phyloP scores from a whole-genome alignment of 2,797 vertebrate species.

The Eulemur rubriventer region DNA sequence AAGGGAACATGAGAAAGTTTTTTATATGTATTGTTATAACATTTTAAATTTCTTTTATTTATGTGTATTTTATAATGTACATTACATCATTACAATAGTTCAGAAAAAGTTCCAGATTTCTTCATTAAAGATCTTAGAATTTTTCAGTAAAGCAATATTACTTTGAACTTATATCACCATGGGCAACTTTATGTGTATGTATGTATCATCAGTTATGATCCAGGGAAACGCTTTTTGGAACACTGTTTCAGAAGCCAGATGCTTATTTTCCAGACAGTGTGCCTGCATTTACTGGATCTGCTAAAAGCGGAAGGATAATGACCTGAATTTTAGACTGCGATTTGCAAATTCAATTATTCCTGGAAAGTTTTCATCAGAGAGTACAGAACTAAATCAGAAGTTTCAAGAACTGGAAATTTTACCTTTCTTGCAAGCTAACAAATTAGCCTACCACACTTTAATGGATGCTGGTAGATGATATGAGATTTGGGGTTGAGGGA shows the following conservation, averaged over 20 bases:
- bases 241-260: constrained; percentile 24
- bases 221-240: constrained; percentile 45
- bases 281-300: constrained; percentile 52
- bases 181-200: not conserved
- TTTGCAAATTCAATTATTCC: constrained; percentile 58
- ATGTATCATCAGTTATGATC: constrained; percentile 36
- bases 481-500: not conserved
- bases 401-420: not conserved
- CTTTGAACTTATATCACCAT: constrained; percentile 50
- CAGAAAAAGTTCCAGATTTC: not conserved
- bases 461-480: not conserved
- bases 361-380: constrained; percentile 44
- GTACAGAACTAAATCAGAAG: constrained; percentile 8
- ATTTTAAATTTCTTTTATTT: not conserved
- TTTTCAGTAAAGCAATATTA: constrained; percentile 48
- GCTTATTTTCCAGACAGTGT: not conserved
- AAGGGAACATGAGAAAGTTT: not conserved
- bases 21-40: not conserved
- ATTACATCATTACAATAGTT: not conserved
- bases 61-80: not conserved
- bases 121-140: constrained; percentile 28
- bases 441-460: not conserved
- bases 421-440: not conserved
- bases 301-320: not conserved
- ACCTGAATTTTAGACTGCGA: constrained; percentile 27